Base-by-base conservation (phyloP, 2,113 vertebrate genomes). In the Hypocryptadius cinnamomeus region DNA sequence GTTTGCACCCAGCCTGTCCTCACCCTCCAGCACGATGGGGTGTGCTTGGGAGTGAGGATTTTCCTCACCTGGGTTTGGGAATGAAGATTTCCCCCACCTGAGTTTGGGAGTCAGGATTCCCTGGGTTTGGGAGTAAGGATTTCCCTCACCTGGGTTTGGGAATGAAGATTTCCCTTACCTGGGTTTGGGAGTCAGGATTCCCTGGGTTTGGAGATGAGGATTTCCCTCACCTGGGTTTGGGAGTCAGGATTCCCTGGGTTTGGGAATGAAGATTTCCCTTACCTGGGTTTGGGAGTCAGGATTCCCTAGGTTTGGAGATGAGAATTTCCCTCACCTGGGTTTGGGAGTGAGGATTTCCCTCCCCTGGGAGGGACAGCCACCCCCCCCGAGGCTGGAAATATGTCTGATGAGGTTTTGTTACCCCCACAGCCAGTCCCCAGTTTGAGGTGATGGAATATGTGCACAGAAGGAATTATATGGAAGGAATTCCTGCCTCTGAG, bases 371-470 rank as follows among this genome's bases (percentile, higher is more conserved):
- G 18, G 24, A 17, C 54, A 57, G 7, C 13, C 37, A 4, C 5
- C 35, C 1, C n/a, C n/a, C 1, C 0, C 2, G 15, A 48, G 47
- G 15, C 14, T 59, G 70, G 25, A 39, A 51, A 11, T 0, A 0
- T 25, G 60, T 10, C 51, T 17, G 3, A 3, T 3, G 53, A 45
- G 35, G 33, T 3, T 68, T 42, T 3, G 3, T 24, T 13, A 6
- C 28, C 0, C 1, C 1, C 66, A 24, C 25, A 0, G 8, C 39
- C 31, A 3, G 31, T 28, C 11, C 63, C n/a, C 31, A 1, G 1
- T 7, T 13, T 3, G 59, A 54, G 78, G 53, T n/a, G 68, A 42
- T 71, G 59, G 76, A 64, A 57, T 7, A 27, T 7, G 11, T 3
- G 3, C 13, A 9, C 21, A 27, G 25, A 15, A 48, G 35, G 57